phyloP scores from a whole-genome alignment of 2,113 vertebrate species.

The Eupsittula cactorum region DNA sequence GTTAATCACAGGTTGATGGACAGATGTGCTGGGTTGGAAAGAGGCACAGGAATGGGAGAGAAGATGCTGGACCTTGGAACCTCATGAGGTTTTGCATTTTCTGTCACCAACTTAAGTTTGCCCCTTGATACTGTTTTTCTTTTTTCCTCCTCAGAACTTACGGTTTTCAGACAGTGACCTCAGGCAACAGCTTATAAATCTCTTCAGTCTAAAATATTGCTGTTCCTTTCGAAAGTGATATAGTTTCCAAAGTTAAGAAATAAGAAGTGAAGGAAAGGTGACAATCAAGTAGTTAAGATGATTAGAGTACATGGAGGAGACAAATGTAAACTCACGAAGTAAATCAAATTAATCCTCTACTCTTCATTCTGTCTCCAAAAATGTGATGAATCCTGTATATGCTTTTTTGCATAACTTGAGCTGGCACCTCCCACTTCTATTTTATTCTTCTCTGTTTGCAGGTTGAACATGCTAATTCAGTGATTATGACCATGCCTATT shows the following conservation, averaged over 20 bases:
- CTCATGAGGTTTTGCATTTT: neutral
- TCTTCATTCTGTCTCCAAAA: neutral
- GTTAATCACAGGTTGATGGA: neutral
- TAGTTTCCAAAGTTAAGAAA: neutral
- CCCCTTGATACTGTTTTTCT: neutral
- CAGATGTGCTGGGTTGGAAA: neutral
- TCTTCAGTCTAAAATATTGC: neutral
- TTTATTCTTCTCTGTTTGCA: neutral
- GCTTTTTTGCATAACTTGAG: neutral
- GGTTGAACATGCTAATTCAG: neutral
- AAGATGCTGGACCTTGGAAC: neutral
- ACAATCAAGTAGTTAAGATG: neutral
- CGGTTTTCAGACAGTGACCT: fast-evolving
- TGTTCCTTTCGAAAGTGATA: neutral
- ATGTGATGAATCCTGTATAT: neutral
- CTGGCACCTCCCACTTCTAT: neutral
- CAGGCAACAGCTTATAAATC: neutral
- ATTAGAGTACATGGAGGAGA: neutral
- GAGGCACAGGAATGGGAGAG: neutral
- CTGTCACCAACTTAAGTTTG: neutral
- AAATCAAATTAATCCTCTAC: neutral
- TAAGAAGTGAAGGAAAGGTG: neutral
- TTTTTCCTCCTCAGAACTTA: neutral
- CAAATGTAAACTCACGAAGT: neutral
- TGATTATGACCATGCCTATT: neutral